Conservation (phyloP, 2,113 vertebrate genomes). For the Centropristis striata region DNA sequence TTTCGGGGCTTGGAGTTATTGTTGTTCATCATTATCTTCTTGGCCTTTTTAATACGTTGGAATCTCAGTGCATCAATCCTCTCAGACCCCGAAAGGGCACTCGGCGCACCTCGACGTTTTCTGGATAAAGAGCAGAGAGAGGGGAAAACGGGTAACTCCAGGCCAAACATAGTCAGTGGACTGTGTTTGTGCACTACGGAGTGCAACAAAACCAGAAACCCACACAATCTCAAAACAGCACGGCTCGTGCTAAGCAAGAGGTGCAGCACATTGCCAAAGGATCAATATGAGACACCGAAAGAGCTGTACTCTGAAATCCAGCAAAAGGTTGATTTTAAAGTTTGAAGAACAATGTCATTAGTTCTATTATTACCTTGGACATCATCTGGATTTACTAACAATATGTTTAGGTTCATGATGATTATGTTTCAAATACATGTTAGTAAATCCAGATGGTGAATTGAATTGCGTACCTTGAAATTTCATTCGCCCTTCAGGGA, state of each 20-base stretch:
- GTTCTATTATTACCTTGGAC: slow-evolving; percentile 5
- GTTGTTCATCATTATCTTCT: slow-evolving; percentile 95
- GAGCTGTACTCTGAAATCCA: slow-evolving; percentile 24
- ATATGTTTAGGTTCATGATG: not conserved
- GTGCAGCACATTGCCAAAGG: slow-evolving; percentile 74
- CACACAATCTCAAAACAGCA: slow-evolving; percentile 65
- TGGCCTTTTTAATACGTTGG: slow-evolving; percentile 98
- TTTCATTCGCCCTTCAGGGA: slow-evolving; percentile 1
- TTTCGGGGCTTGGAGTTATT: slow-evolving; percentile 96
- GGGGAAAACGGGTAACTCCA: slow-evolving; percentile 74
- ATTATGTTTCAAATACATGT: slow-evolving; percentile 10
- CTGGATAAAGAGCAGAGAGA: slow-evolving; percentile 80
- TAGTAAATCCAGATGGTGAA: slow-evolving; percentile 40
- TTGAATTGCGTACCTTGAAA: slow-evolving; percentile 28
- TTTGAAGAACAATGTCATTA: slow-evolving; percentile 30
- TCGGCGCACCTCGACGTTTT: slow-evolving; percentile 87
- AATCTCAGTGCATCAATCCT: slow-evolving; percentile 99
- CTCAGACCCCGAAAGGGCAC: slow-evolving; percentile 95
- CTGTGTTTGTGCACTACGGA: slow-evolving; percentile 67
- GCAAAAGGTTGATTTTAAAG: not conserved
- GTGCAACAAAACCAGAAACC: slow-evolving; percentile 62
- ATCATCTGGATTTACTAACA: slow-evolving; percentile 41
- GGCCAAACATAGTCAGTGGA: slow-evolving; percentile 48
- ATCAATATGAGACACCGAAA: slow-evolving; percentile 70
- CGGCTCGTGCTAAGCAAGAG: slow-evolving; percentile 74